These are phyloP conservation scores for Pseudotriccus pelzelni DNA, from an alignment of 2,797 vertebrate genomes.

Conservation along the genomic window DNA sequence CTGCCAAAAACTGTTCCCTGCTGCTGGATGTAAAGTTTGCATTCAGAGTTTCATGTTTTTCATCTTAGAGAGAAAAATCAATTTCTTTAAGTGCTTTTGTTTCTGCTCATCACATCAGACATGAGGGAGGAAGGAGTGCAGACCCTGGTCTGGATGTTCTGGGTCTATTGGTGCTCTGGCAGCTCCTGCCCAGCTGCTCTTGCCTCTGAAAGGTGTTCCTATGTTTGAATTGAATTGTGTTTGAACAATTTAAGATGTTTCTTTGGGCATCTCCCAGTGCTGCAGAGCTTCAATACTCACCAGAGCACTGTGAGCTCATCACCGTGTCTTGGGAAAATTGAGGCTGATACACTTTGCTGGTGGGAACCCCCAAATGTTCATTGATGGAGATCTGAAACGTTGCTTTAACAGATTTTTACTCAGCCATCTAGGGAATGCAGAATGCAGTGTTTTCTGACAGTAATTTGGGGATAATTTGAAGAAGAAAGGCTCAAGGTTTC, in stretches of 20 bases:
- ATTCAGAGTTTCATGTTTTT: background rate
- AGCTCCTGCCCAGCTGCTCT: background rate
- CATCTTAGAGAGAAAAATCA: background rate
- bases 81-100: background rate
- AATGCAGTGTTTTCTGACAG: background rate
- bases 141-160: background rate
- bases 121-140: background rate
- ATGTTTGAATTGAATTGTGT: background rate
- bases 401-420: background rate
- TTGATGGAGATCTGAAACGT: background rate
- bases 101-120: background rate
- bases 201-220: background rate
- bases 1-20: background rate
- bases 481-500: background rate
- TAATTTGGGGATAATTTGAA: background rate
- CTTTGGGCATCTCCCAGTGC: background rate
- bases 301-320: background rate
- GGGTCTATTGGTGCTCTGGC: background rate
- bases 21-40: background rate
- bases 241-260: background rate
- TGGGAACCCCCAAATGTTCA: background rate
- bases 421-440: background rate
- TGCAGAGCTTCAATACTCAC: background rate
- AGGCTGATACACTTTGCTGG: background rate
- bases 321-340: fast-evolving